Evolutionary conservation across 2,888 invertebrate genomes (phyloP).

Genomic region (Yponomeuta sedellus): DNA sequence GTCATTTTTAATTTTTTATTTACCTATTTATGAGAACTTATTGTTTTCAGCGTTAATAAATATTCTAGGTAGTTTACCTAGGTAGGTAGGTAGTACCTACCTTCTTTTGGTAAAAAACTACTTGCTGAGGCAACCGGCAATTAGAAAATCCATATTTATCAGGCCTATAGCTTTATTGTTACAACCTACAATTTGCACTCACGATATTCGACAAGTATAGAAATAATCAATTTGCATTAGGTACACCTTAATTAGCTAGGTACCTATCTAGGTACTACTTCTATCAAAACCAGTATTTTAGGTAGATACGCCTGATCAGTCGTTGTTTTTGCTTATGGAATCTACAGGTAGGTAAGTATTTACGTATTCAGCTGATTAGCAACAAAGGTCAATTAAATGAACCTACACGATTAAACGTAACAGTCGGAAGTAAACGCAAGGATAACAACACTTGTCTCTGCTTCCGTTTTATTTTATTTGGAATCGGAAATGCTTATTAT

Average conservation of each 20-base stretch:
- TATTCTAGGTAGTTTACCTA: no score
- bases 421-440: constrained; percentile 4
- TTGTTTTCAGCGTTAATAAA: not conserved
- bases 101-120: not conserved
- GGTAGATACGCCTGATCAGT: not conserved
- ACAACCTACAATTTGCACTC: not conserved
- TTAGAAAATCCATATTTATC: not conserved
- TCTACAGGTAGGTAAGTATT: not conserved
- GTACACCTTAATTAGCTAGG: not conserved
- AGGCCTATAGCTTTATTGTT: no score
- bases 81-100: no score
- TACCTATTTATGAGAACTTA: no score
- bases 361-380: constrained; percentile 1
- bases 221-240: no score
- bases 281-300: not conserved
- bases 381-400: not conserved
- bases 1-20: no score
- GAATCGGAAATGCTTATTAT: not conserved
- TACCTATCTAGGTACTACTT: not conserved
- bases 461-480: constrained; percentile 5
- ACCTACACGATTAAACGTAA: constrained; percentile 1
- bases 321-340: not conserved
- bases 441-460: constrained; percentile 1
- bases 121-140: not conserved
- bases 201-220: not conserved